A percentile compares a stretch with the other conserved stretches of the same genome.
phyloP scores from a whole-genome alignment of 1,140 invertebrate genomes.

The Penaeus indicus region DNA sequence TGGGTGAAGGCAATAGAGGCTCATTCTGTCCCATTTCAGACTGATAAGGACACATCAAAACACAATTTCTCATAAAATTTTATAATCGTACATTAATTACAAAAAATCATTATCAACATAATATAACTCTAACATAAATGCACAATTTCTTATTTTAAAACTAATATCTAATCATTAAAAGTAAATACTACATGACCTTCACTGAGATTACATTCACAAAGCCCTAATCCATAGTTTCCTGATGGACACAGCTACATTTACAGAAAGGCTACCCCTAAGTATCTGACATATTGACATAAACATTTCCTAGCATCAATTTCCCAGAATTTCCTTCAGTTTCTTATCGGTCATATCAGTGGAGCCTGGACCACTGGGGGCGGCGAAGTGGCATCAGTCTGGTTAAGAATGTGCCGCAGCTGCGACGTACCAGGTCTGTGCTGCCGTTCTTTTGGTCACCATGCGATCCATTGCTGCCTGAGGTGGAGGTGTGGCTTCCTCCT shows the following conservation, averaged over 20 bases:
- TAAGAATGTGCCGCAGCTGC: constrained; percentile 51
- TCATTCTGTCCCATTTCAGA: not conserved
- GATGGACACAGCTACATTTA: not conserved
- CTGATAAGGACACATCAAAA: no score
- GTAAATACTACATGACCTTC: no score
- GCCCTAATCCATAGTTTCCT: not conserved
- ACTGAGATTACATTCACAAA: no score
- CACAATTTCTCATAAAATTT: no score
- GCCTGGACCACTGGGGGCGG: constrained; percentile 34
- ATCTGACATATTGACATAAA: not conserved
- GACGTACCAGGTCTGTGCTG: constrained; percentile 34
- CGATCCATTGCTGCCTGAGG: constrained; percentile 7
- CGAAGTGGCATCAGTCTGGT: constrained; percentile 46
- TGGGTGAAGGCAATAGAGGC: not conserved
- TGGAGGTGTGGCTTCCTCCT: constrained; percentile 44
- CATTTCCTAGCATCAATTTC: constrained; percentile 35
- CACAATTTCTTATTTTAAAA: no score
- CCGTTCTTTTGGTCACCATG: not conserved
- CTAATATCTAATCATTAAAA: no score
- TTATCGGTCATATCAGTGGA: constrained; percentile 48
- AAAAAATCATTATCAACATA: no score
- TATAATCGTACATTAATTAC: no score
- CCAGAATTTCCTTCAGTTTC: constrained; percentile 56
- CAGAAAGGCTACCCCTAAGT: not conserved
- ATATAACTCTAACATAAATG: no score